phyloP scores from a whole-genome alignment of 2,113 vertebrate genomes.

The Grallaria varia region DNA sequence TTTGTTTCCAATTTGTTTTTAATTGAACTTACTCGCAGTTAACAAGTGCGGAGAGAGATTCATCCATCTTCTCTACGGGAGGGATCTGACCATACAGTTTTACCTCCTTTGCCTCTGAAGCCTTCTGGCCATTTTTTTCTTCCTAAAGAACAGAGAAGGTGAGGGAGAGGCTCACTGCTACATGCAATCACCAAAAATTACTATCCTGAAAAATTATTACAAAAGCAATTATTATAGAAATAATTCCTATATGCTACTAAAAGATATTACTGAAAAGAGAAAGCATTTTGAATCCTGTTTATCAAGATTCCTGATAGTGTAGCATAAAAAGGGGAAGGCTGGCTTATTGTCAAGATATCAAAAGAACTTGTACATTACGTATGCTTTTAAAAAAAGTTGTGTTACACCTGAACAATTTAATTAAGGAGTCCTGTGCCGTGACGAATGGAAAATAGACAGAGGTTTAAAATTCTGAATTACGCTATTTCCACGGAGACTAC shows the following conservation, averaged over 20 bases:
- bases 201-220: background rate
- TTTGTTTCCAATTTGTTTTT: background rate
- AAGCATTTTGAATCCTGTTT: background rate
- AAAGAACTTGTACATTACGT: background rate
- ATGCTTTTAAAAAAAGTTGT: background rate
- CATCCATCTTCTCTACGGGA: slow-evolving; percentile 94
- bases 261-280: background rate
- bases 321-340: background rate
- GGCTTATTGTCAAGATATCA: background rate
- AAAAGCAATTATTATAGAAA: background rate
- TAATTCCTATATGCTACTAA: background rate
- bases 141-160: slow-evolving; percentile 77
- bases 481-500: background rate
- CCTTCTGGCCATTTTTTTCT: slow-evolving; percentile 87
- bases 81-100: slow-evolving; percentile 92
- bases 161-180: background rate
- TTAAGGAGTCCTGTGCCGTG: background rate
- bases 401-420: background rate
- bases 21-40: slow-evolving; percentile 90
- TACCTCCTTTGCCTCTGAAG: slow-evolving; percentile 84
- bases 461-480: background rate
- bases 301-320: background rate
- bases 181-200: background rate
- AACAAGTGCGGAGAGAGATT: slow-evolving; percentile 83
- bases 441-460: background rate